These are phyloP conservation scores for Penaeus monodon DNA, from an alignment of 2,888 invertebrate species.

Conservation along the genomic window DNA sequence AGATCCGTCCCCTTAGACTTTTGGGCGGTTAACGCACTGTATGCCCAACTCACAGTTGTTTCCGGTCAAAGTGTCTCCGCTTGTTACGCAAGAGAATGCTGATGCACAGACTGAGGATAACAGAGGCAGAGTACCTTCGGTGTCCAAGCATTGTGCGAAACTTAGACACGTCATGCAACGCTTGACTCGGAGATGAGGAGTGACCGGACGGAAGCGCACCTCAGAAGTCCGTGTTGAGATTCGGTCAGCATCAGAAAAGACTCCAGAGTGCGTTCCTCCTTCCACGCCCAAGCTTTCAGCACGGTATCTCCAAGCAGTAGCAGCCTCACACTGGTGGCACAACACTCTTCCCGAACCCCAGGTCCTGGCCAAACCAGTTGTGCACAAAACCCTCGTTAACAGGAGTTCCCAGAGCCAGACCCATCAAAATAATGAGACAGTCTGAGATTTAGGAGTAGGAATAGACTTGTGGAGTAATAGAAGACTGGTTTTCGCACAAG, in stretches of 20 bases:
- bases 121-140: slow-evolving; percentile 53
- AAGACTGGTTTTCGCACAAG: background rate
- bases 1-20: slow-evolving; percentile 68
- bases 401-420: slow-evolving; percentile 63
- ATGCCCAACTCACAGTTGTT: slow-evolving; percentile 66
- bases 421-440: slow-evolving; percentile 40
- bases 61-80: slow-evolving; percentile 65
- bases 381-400: slow-evolving; percentile 78
- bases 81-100: slow-evolving; percentile 65
- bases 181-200: slow-evolving; percentile 50
- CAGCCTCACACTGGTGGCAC: slow-evolving; percentile 51
- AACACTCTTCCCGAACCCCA: slow-evolving; percentile 74
- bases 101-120: slow-evolving; percentile 66
- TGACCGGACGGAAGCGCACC: slow-evolving; percentile 41
- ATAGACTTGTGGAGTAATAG: background rate
- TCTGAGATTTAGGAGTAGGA: background rate
- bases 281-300: slow-evolving; percentile 77
- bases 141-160: slow-evolving; percentile 63
- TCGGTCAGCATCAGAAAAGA: slow-evolving; percentile 49
- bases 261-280: slow-evolving; percentile 69
- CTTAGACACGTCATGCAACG: slow-evolving; percentile 58
- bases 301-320: slow-evolving; percentile 74
- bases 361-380: slow-evolving; percentile 85
- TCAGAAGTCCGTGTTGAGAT: slow-evolving; percentile 63
- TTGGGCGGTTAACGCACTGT: slow-evolving; percentile 63